phyloP scores from a whole-genome alignment of 2,113 vertebrate species.

The Morone chrysops region DNA sequence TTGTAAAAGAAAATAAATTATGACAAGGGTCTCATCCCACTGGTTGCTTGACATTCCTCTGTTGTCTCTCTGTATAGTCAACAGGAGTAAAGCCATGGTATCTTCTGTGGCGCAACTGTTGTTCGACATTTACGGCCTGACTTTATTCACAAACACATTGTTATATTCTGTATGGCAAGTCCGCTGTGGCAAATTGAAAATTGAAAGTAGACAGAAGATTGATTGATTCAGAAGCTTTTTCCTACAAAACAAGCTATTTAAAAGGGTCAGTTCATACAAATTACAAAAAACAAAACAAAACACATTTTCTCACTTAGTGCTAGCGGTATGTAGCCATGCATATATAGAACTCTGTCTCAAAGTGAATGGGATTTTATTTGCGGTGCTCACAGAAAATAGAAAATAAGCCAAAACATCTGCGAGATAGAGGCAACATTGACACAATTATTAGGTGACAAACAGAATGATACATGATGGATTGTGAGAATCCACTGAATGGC shows the following conservation, averaged over 20 bases:
- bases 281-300: neutral
- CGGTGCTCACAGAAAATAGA: neutral
- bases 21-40: conserved; percentile 18
- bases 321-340: neutral
- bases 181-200: conserved; percentile 10
- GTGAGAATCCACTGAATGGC: conserved; percentile 19
- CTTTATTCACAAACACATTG: conserved; percentile 20
- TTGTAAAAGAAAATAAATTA: conserved; percentile 37
- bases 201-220: conserved; percentile 11
- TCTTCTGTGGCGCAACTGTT: conserved; percentile 1
- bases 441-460: neutral
- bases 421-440: too few species aligned
- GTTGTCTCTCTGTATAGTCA: conserved; percentile 25
- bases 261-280: neutral
- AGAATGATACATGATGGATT: neutral
- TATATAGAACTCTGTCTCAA: neutral
- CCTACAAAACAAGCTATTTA: conserved; percentile 1
- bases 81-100: neutral
- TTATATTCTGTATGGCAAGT: neutral
- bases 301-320: neutral
- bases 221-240: conserved; percentile 12
- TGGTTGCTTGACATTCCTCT: conserved; percentile 40
- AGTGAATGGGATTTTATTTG: neutral
- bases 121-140: conserved; percentile 1
- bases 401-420: neutral